Evolutionary conservation across 1,140 invertebrate genomes (phyloP), one percentile per base, ranked within the genome.

Genomic region (Globodera rostochiensis): DNA sequence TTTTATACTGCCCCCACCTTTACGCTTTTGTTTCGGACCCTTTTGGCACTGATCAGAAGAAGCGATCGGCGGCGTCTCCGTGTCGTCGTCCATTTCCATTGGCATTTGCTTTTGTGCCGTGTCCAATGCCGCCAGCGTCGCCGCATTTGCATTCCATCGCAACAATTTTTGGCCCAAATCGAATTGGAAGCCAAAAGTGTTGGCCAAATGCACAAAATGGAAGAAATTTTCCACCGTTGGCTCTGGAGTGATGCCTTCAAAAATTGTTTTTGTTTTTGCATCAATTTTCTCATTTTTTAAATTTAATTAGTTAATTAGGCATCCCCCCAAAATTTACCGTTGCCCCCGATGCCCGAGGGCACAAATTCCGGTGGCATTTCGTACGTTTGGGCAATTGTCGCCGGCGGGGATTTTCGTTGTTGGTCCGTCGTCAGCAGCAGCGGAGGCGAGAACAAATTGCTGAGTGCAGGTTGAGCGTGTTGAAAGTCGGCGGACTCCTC

Each of bases 171-270:
- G 77, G 49, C 50, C 70, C 49, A 78, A 69, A 69, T 78, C 60
- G 50, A 78, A 69, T 69, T 78, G 64, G 21, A 78, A 78, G 8
- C 77, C 77, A 69, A 78, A 78, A 36, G 77, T 64, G 70, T 69
- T 25, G 46, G 77, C 77, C 49, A 78, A 49, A 15, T 66, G 77
- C 1, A 78, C 49, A 69, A 78, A 78, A 25, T 70, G 64, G 0
- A 69, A 15, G 6, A 78, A 78, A 49, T 78, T 78, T 47, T 78
- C 77, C 49, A 64, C 21, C 2, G 77, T 78, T n/a, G 57, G 57
- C 57, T 13, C 57, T 2, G 57, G 2, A 64, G 57, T 6, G 19
- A n/a, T 64, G 57, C 13, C 57, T 64, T 36, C 36, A 36, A 36
- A 53, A 53, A 53, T 53, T 53, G 50, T 9, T 36, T 36, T 36